Percentiles rank a stretch among this genome's conserved stretches.
These are phyloP conservation scores for Parus major DNA, from an alignment of 2,113 vertebrate genomes.

Conservation along the genomic window DNA sequence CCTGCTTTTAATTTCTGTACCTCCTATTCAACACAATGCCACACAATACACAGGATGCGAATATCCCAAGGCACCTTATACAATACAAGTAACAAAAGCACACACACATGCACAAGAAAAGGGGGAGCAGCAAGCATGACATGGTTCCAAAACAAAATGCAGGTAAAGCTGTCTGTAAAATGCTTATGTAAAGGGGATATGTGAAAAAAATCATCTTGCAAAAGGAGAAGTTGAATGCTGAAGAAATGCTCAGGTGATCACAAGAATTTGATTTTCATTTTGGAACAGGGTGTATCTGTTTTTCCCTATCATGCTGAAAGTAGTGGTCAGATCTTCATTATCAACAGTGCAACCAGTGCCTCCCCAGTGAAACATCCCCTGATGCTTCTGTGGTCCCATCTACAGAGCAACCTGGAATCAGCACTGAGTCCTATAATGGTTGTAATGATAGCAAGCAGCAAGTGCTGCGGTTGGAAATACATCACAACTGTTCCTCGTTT, in stretches of 20 bases:
- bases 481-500: background rate
- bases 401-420: background rate
- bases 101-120: constrained; percentile 36
- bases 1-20: constrained; percentile 66
- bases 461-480: background rate
- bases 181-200: background rate
- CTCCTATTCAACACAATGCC: constrained; percentile 70
- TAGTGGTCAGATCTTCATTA: background rate
- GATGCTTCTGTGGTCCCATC: background rate
- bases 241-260: background rate
- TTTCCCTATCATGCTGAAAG: background rate
- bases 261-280: background rate
- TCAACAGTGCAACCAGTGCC: background rate
- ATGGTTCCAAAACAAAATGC: background rate
- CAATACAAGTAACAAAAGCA: constrained; percentile 63
- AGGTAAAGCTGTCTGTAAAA: constrained; percentile 16
- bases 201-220: background rate
- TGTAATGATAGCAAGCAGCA: background rate
- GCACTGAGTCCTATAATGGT: background rate
- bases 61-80: constrained; percentile 71
- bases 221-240: background rate
- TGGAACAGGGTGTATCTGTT: background rate
- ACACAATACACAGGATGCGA: constrained; percentile 73
- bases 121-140: background rate
- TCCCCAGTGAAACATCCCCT: background rate